Base-by-base conservation (phyloP, 2,113 vertebrate genomes). In the Mesembrinibis cayennensis region DNA sequence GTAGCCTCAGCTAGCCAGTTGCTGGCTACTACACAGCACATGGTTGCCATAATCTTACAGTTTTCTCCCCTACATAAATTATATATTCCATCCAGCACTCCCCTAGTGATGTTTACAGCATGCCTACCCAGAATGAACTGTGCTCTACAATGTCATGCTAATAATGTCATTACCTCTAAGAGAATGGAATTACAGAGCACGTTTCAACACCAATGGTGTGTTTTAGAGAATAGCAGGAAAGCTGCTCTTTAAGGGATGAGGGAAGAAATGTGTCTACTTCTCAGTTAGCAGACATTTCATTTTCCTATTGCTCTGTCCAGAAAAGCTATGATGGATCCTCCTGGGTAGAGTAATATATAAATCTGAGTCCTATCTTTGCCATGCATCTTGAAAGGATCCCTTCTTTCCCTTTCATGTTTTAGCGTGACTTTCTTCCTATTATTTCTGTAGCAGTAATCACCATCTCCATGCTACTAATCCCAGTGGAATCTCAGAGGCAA, bases 401-500 rank as follows among this genome's bases (percentile, higher is more conserved):
- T 84, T 91, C 52, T 87, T 87, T 63, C 70, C 45, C 52, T 88
- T 82, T 77, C 40, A 45, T 70, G 25, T 88, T 93, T 80, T 83
- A 55, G 53, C 67, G 63, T 86, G 67, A 81, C 76, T 96, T 94
- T 92, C 59, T 59, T 93, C 74, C 79, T 90, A 36, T 81, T 93
- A 80, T 73, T 94, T 86, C 63, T 77, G 79, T 56, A 88, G 62
- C 85, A 85, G 34, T 89, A 94, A 94, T 90, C 89, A 72, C 83
- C 73, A 87, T 76, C 70, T 89, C 93, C 78, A 34, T 67, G 86
- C 80, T 92, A 42, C 59, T 95, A 94, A 93, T 96, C 89, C 87
- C 76, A 87, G 86, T 89, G 95, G 90, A 94, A 95, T 97, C 90
- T 97, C 80, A 72, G 83, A 71, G 92, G 89, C 93, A 87, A 81